Conservation (phyloP, 2,797 vertebrate species). For the Melanotaenia trifasciata region DNA sequence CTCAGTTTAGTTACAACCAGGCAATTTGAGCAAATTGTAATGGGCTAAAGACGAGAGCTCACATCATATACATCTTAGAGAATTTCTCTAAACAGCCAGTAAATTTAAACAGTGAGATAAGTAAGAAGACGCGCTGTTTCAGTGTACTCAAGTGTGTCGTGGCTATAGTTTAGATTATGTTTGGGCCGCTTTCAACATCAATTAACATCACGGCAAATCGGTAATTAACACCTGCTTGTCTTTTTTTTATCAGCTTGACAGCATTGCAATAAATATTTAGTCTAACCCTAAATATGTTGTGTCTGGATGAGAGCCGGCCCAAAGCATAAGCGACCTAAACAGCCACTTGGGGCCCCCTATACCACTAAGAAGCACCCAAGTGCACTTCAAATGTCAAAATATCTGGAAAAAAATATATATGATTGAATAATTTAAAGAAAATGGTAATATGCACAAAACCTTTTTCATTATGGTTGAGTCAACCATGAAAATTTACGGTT, state of each 20-base stretch:
- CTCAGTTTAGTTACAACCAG: no score
- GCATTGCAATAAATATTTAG: not conserved
- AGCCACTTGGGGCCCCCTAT: no score
- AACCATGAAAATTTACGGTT: not conserved
- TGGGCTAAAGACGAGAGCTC: conserved; percentile 7
- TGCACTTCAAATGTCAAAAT: no score
- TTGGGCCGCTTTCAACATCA: not conserved
- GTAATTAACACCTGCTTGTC: conserved; percentile 5
- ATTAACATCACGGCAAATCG: conserved; percentile 1
- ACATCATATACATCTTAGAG: not conserved
- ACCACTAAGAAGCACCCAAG: no score
- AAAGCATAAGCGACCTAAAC: not conserved
- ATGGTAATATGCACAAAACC: no score
- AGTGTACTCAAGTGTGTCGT: not conserved
- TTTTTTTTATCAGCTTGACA: not conserved
- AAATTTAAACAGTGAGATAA: conserved; percentile 29
- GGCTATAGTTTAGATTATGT: conserved; percentile 3
- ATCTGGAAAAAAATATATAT: no score
- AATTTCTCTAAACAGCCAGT: not conserved
- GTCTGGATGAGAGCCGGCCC: not conserved
- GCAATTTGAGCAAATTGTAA: conserved; percentile 43
- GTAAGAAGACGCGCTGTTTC: conserved; percentile 5
- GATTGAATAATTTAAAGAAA: no score
- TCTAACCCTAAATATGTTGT: not conserved
- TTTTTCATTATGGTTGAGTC: not conserved